A percentile compares a stretch with the other conserved stretches of the same genome.
These are phyloP conservation scores for Muricea muricata DNA, from an alignment of 92 coral and sea anemone species.

Conservation along the genomic window DNA sequence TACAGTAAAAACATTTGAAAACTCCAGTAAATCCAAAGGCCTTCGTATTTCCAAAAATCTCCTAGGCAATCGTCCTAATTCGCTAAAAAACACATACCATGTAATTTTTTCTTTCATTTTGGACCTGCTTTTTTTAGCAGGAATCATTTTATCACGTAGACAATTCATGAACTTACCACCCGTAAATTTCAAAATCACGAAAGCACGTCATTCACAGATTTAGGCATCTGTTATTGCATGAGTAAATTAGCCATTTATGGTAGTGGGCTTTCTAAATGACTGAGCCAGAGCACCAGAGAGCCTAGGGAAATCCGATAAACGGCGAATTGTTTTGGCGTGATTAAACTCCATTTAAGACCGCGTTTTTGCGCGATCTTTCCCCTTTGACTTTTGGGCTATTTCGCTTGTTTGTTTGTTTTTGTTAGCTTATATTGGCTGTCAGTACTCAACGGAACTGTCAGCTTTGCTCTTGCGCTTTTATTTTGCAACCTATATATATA, in stretches of 20 bases:
- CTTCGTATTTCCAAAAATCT: not conserved
- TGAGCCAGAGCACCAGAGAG: not conserved
- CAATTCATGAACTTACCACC: not conserved
- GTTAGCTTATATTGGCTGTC: not conserved
- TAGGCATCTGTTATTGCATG: not conserved
- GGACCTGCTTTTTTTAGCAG: not conserved
- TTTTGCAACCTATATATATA: too few species aligned
- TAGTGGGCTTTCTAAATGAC: not conserved
- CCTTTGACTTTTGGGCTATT: not conserved
- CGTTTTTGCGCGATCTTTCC: not conserved
- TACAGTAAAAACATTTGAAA: not conserved
- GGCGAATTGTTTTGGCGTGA: not conserved
- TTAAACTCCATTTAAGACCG: not conserved
- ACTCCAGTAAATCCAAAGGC: not conserved
- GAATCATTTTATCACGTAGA: not conserved
- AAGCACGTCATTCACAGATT: not conserved
- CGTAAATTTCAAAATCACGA: not conserved
- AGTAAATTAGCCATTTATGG: constrained; percentile 10
- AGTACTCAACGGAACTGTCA: not conserved
- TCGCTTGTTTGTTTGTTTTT: not conserved
- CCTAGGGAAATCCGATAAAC: not conserved
- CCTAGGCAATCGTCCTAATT: not conserved
- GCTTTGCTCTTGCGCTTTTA: not conserved
- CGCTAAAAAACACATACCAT: not conserved
- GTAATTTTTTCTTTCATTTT: not conserved